Base-by-base conservation (phyloP, 2,113 vertebrate genomes). In the Burhinus bistriatus region DNA sequence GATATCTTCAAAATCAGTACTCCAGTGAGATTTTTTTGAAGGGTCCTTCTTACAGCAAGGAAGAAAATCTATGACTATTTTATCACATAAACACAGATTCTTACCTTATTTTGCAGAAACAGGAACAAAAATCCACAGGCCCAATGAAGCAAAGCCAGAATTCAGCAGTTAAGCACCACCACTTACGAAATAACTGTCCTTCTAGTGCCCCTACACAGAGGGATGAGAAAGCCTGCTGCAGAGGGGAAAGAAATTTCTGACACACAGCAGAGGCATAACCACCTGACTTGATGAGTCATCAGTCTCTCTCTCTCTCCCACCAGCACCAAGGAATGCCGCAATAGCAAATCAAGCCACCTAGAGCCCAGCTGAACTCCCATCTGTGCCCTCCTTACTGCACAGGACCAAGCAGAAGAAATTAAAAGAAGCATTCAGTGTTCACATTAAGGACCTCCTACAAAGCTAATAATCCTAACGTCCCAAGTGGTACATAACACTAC, bases 251-350 rank as follows among this genome's bases (percentile, higher is more conserved):
- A 95, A 92, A 97, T 93, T 87, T 71, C 94, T 93, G 95, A 72
- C 85, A 91, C 81, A 95, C 88, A 96, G 94, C 79, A 89, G 59
- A 97, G 93, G 91, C 94, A 95, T 9, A 91, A 76, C 96, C 97
- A 97, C 91, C 97, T 97, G 98, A 97, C 93, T 71, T 77, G 93
- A 94, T 98, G 98, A 98, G 73, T 98, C 98, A 98, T 87, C 96
- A 80, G 71, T 84, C 95, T 73, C 42, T 82, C 88, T 82, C 88
- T 62, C 49, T 92, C 87, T 82, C 96, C 69, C 79, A 71, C 90
- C 77, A 95, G 94, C 89, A 34, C 91, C 8, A n/a, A 82, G 69
- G 84, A 98, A 94, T 95, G 95, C 95, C 80, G 96, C 95, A 97
- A 92, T 70, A 94, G 96, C 93, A 96, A 96, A 87, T n/a, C 78